phyloP scores from a whole-genome alignment of 2,113 vertebrate genomes.

The Cacatua alba region DNA sequence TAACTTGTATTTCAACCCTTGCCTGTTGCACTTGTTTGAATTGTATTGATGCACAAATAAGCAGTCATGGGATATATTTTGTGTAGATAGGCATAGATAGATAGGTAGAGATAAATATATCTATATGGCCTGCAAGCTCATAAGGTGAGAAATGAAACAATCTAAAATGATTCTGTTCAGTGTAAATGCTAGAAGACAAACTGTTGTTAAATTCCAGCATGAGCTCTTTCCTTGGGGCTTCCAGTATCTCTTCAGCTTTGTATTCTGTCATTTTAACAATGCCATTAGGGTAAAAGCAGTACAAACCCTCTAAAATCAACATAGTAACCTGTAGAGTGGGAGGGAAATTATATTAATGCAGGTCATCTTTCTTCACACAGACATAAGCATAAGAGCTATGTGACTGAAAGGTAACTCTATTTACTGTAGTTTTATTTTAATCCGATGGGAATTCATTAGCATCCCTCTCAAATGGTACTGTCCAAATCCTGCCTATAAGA shows the following conservation, averaged over 20 bases:
- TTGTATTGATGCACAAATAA: not conserved
- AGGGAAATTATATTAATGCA: not conserved
- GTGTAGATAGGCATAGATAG: not conserved
- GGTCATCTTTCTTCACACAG: not conserved
- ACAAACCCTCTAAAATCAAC: not conserved
- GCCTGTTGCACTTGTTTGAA: not conserved
- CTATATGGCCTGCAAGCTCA: not conserved
- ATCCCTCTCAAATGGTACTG: not conserved
- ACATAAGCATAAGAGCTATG: not conserved
- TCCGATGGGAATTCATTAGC: slow-evolving; percentile 22
- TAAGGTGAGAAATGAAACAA: not conserved
- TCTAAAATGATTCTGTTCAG: not conserved
- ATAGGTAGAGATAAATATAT: not conserved
- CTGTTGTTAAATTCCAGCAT: not conserved
- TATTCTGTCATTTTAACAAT: not conserved
- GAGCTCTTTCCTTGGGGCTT: not conserved
- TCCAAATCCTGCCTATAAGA: not conserved
- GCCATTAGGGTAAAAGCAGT: not conserved
- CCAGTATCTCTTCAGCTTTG: not conserved
- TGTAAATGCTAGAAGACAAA: not conserved
- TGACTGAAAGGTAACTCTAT: not conserved
- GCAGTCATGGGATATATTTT: not conserved
- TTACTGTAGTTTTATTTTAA: slow-evolving; percentile 24
- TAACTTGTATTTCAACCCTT: not conserved
- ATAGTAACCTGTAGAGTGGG: not conserved